These are phyloP conservation scores for Lasioglossum marginatum DNA, from an alignment of 2,888 invertebrate species.

Conservation along the genomic window DNA sequence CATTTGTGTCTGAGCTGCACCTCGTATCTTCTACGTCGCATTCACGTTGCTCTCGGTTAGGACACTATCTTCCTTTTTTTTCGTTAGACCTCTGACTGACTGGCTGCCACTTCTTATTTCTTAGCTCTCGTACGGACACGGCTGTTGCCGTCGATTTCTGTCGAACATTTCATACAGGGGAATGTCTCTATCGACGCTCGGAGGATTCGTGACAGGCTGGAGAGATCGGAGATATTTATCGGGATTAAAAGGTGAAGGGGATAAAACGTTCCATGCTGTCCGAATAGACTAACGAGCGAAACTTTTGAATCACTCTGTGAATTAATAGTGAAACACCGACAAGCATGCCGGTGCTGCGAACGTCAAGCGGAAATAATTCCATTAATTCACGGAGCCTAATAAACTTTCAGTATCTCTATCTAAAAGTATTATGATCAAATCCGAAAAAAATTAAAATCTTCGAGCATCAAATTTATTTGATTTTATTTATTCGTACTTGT, in stretches of 20 bases:
- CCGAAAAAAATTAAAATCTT: not conserved
- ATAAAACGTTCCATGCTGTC: not conserved
- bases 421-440: not conserved
- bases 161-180: conserved; percentile 20
- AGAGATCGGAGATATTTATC: not conserved
- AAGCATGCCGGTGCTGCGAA: not conserved
- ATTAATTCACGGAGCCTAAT: not conserved
- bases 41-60: conserved; percentile 14
- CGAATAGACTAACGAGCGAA: not conserved
- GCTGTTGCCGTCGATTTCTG: conserved; percentile 35
- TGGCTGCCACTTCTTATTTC: conserved; percentile 2
- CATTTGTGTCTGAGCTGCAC: not conserved
- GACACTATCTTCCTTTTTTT: not conserved
- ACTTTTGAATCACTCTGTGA: not conserved
- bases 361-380: not conserved
- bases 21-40: not conserved
- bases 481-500: too few species aligned
- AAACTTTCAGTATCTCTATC: not conserved
- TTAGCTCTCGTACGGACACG: not conserved
- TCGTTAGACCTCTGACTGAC: not conserved
- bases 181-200: not conserved
- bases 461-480: not conserved
- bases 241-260: not conserved
- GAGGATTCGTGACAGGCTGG: not conserved
- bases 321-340: not conserved